Percentiles rank a stretch among this genome's conserved stretches.
These are phyloP conservation scores for Rhyacichthys aspro DNA, from an alignment of 2,797 vertebrate genomes.

Conservation along the genomic window DNA sequence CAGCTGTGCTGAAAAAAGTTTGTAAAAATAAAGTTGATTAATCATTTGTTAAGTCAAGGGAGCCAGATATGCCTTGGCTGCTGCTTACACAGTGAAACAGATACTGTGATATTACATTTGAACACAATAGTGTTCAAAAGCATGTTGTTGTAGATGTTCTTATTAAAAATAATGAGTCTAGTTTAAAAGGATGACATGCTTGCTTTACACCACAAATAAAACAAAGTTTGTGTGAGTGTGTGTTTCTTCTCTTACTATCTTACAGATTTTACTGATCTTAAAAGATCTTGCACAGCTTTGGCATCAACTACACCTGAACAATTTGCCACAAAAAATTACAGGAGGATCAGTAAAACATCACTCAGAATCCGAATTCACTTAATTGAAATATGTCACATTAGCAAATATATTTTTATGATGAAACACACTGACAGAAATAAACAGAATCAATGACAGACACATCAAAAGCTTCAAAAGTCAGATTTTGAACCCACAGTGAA, in stretches of 20 bases:
- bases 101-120: slow-evolving; percentile 38
- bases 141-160: slow-evolving; percentile 19
- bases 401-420: no score
- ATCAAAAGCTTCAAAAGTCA: no score
- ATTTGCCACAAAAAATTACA: no score
- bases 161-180: slow-evolving; percentile 7
- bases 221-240: not conserved
- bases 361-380: no score
- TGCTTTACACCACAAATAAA: not conserved
- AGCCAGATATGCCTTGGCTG: slow-evolving; percentile 24
- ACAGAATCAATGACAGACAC: no score
- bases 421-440: no score
- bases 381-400: no score
- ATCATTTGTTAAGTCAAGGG: slow-evolving; percentile 33
- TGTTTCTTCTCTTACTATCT: no score
- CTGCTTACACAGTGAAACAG: slow-evolving; percentile 34
- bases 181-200: not conserved
- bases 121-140: slow-evolving; percentile 19
- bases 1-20: slow-evolving; percentile 37
- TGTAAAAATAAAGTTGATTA: slow-evolving; percentile 33
- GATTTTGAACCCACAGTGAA: not conserved
- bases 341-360: no score
- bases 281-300: no score
- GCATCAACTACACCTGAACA: no score
- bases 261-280: no score